Evolutionary conservation across 2,797 vertebrate genomes (phyloP).

Genomic region (Iguana delicatissima): DNA sequence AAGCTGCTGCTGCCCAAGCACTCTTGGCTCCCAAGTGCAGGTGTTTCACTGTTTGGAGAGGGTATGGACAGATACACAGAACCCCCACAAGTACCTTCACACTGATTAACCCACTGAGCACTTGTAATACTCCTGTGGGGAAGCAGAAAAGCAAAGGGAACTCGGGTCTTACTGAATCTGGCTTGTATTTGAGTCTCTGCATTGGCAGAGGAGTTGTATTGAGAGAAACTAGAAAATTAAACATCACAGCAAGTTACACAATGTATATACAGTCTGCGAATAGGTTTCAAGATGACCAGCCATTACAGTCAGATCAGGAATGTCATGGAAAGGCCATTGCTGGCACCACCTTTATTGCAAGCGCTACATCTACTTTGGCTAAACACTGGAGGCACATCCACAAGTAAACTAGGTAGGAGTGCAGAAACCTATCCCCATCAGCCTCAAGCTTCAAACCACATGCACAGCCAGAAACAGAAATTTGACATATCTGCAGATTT

Average conservation of each 20-base stretch:
- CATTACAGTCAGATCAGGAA: background rate
- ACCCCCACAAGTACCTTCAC: background rate
- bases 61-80: constrained; percentile 21
- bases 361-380: background rate
- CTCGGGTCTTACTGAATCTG: background rate
- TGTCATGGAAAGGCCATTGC: background rate
- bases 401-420: background rate
- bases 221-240: background rate
- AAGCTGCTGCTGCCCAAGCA: constrained; percentile 38
- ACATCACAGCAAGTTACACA: background rate
- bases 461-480: background rate
- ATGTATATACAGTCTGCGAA: background rate
- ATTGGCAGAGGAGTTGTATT: background rate
- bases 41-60: background rate
- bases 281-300: background rate
- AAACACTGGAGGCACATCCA: background rate
- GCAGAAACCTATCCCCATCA: background rate
- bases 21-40: constrained; percentile 9
- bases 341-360: background rate
- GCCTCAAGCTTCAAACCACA: background rate
- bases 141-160: background rate
- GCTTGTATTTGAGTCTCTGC: background rate
- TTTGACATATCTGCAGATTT: background rate
- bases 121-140: background rate
- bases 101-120: constrained; percentile 9